These are phyloP conservation scores for Hystrix brachyura DNA, from an alignment of 2,113 vertebrate species.

Conservation along the genomic window DNA sequence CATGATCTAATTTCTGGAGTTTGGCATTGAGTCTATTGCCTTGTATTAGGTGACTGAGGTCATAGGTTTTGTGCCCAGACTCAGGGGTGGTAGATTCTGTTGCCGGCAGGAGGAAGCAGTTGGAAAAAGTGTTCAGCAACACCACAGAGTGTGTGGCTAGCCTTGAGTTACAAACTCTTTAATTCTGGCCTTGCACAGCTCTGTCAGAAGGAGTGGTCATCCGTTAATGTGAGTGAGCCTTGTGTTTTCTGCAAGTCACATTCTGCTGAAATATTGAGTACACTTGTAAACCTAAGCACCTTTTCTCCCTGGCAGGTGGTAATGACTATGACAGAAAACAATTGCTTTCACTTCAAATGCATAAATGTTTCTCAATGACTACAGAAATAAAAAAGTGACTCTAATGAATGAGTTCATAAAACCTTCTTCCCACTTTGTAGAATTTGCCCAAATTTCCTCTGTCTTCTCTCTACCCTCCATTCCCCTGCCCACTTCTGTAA, in stretches of 20 bases:
- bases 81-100: not conserved
- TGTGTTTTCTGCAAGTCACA: not conserved
- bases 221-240: not conserved
- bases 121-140: not conserved
- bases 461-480: not conserved
- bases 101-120: not conserved
- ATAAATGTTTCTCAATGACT: slow-evolving; percentile 38
- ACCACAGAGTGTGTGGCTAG: not conserved
- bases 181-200: not conserved
- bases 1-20: not conserved
- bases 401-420: not conserved
- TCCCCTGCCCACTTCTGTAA: not conserved
- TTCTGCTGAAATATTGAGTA: slow-evolving; percentile 55
- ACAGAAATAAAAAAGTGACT: slow-evolving; percentile 9
- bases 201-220: not conserved
- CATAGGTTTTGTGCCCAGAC: not conserved
- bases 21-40: not conserved
- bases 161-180: not conserved
- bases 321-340: slow-evolving; percentile 30
- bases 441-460: not conserved
- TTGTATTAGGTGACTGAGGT: not conserved
- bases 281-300: slow-evolving; percentile 23
- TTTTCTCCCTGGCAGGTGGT: not conserved
- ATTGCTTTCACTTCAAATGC: slow-evolving; percentile 7
- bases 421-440: not conserved